These are phyloP conservation scores for Ambastaia sidthimunki DNA, from an alignment of 2,797 vertebrate genomes.

Conservation along the genomic window DNA sequence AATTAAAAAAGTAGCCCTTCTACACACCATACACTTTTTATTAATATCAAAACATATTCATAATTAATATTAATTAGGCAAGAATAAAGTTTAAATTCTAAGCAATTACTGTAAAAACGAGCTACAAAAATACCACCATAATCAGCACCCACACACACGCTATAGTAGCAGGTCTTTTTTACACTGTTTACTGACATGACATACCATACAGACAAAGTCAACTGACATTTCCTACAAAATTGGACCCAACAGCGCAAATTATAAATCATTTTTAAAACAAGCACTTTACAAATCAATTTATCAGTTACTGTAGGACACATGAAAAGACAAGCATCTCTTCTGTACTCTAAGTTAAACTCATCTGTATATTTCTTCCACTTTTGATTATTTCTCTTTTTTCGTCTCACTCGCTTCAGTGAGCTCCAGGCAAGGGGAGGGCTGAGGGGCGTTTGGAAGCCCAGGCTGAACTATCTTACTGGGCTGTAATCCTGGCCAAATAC, in stretches of 20 bases:
- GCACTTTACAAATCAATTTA: not conserved
- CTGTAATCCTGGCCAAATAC: slow-evolving; percentile 85
- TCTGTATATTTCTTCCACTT: slow-evolving; percentile 15
- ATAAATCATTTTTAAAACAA: too few species aligned
- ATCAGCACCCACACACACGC: too few species aligned
- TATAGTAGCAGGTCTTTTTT: too few species aligned
- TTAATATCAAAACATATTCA: too few species aligned
- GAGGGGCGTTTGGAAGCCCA: slow-evolving; percentile 72
- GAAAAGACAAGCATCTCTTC: not conserved
- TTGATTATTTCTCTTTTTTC: slow-evolving; percentile 6
- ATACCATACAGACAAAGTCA: too few species aligned
- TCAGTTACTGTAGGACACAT: not conserved
- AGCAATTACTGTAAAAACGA: too few species aligned
- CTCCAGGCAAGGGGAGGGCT: slow-evolving; percentile 73
- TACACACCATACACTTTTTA: not conserved
- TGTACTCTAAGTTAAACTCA: slow-evolving; percentile 21
- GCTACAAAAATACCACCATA: too few species aligned
- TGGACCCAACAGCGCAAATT: too few species aligned
- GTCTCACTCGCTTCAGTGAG: slow-evolving; percentile 31
- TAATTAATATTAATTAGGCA: too few species aligned
- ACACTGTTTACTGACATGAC: too few species aligned
- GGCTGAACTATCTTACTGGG: slow-evolving; percentile 76
- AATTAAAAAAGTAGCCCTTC: not conserved
- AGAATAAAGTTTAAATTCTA: too few species aligned
- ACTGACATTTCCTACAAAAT: too few species aligned